These are phyloP conservation scores for Drosophila histrio DNA, from an alignment of 2,888 invertebrate genomes.

Conservation along the genomic window DNA sequence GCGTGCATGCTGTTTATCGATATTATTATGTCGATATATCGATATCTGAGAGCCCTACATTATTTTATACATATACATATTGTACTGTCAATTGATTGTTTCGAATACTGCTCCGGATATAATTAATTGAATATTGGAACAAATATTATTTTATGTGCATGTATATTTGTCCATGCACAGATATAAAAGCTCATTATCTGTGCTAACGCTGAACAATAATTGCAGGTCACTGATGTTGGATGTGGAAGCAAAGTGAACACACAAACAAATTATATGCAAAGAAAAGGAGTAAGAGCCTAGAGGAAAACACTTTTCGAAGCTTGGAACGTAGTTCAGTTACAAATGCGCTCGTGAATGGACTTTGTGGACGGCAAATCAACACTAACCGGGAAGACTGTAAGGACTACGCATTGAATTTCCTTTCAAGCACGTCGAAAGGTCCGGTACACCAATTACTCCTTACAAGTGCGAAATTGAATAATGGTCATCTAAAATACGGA, in stretches of 20 bases:
- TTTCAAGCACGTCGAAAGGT: not conserved
- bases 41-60: not conserved
- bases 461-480: not conserved
- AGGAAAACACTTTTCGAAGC: slow-evolving; percentile 17
- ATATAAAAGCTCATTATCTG: not conserved
- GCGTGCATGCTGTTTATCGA: slow-evolving; percentile 7
- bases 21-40: slow-evolving; percentile 17
- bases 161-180: not conserved
- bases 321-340: slow-evolving; percentile 7
- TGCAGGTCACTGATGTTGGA: slow-evolving; percentile 15
- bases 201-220: not conserved
- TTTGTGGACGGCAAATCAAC: slow-evolving; percentile 64
- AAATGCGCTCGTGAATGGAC: slow-evolving; percentile 51
- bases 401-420: not conserved
- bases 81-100: slow-evolving; percentile 1
- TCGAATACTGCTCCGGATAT: not conserved
- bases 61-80: slow-evolving; percentile 1
- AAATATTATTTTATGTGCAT: not conserved
- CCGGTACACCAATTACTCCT: not conserved
- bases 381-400: not conserved
- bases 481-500: not conserved
- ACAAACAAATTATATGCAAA: slow-evolving; percentile 17
- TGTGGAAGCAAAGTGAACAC: slow-evolving; percentile 30
- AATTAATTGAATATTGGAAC: not conserved
- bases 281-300: slow-evolving; percentile 29